Evolutionary conservation across 2,797 vertebrate species (phyloP).

Genomic region (Onychomys torridus): DNA sequence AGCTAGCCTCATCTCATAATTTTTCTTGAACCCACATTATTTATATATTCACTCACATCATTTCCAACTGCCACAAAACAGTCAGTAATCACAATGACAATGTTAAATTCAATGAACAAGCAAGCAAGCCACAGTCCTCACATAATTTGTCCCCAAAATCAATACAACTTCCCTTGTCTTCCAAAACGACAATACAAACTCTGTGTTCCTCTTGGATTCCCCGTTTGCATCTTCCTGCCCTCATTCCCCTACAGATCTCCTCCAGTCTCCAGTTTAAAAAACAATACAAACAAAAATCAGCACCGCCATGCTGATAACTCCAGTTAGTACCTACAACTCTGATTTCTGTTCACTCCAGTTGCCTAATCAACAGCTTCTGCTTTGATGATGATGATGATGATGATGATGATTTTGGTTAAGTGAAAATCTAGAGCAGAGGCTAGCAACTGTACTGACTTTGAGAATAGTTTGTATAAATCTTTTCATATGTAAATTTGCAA

Average conservation of each 20-base stretch:
- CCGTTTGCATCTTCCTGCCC: not conserved
- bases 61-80: not conserved
- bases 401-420: not conserved
- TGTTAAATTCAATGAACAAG: slow-evolving; percentile 18
- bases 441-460: not conserved
- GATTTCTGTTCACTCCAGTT: not conserved
- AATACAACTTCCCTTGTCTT: slow-evolving; percentile 38
- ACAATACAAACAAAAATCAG: not conserved
- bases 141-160: slow-evolving; percentile 8
- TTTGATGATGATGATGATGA: not conserved
- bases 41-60: not conserved
- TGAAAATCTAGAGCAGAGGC: not conserved
- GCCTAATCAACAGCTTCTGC: not conserved
- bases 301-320: not conserved
- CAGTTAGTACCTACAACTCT: not conserved
- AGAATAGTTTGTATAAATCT: not conserved
- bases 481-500: slow-evolving; percentile 20
- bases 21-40: slow-evolving; percentile 21
- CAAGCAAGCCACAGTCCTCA: not conserved
- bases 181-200: not conserved
- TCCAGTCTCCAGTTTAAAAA: slow-evolving; percentile 1
- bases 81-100: slow-evolving; percentile 13
- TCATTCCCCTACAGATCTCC: not conserved
- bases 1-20: not conserved
- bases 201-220: not conserved